These are phyloP conservation scores for Digitonthophagus gazella DNA, from an alignment of 2,888 invertebrate genomes.

Conservation along the genomic window DNA sequence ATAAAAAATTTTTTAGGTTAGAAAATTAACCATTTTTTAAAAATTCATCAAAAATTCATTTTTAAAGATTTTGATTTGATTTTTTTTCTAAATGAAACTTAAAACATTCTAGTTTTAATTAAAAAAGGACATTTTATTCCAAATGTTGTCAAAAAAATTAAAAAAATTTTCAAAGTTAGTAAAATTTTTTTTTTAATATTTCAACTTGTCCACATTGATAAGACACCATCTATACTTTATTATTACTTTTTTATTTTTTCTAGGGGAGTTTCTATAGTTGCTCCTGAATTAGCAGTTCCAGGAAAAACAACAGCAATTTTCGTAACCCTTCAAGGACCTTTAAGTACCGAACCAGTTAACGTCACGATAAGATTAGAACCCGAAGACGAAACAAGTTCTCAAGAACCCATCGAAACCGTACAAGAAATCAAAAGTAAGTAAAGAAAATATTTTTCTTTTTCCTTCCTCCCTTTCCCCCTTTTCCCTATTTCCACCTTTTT, in stretches of 20 bases:
- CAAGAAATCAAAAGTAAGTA: constrained; percentile 47
- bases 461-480: background rate
- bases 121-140: no score
- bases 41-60: no score
- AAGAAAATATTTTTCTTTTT: background rate
- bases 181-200: no score
- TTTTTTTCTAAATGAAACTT: no score
- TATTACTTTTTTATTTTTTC: constrained; percentile 35
- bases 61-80: no score
- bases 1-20: no score
- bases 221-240: background rate
- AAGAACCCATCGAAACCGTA: constrained; percentile 43
- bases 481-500: background rate
- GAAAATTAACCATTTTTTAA: no score
- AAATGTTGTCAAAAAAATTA: no score
- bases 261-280: constrained; percentile 66
- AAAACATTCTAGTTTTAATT: no score
- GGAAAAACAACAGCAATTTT: constrained; percentile 65
- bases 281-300: constrained; percentile 65
- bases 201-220: no score
- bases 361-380: constrained; percentile 58
- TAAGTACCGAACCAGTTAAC: constrained; percentile 55
- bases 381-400: constrained; percentile 32
- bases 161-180: no score
- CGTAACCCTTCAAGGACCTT: constrained; percentile 60